Evolutionary conservation across 37 sponge, comb jelly and placozoan species (phyloP), one percentile per base, ranked within the genome.

Genomic region (Ephydatia muelleri): DNA sequence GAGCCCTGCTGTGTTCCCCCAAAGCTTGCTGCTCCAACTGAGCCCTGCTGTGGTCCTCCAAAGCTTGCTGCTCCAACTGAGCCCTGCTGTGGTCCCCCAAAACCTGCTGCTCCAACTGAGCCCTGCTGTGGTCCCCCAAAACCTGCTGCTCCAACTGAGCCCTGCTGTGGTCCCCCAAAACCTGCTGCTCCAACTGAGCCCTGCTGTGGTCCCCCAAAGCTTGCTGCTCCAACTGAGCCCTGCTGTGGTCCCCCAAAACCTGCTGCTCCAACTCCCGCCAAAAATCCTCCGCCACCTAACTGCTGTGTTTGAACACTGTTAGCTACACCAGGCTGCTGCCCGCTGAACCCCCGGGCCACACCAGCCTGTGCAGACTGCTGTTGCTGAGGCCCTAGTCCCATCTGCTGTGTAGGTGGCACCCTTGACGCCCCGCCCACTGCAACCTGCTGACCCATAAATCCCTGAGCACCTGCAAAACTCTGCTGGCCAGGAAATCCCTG

Each of bases 121-220:
- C 32, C 28, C 80, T 79, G 71, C 67, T 66, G 80, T 33, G 66
- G 27, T 49, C 27, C 31, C 33, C 82, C 82, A 31, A 67, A 67
- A 22, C 31, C 47, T 69, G 27, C 65, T 21, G 65, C 79, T 22
- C 80, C 64, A 67, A 49, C 35, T 67, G 71, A 28, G 14, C n/a
- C 3, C 47, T 82, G 82, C 68, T 82, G 79, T 8, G 28, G 78
- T 49, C 11, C 39, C 4, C 49, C 47, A 27, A 78, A 21, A 26
- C 27, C 78, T 43, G 33, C 78, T 23, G n/a, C 36, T 40, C 39
- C 16, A 38, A 11, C 76, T 29, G 12, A 21, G 48, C 36, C 49
- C 28, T 43, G 77, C 30, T 12, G 48, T 29, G 25, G 77, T 57
- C 23, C 66, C 27, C 48, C 38, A 38, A 28, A 30, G 78, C 26